phyloP scores from a whole-genome alignment of 92 coral and sea anemone species.

The Umimayanthus chanpuru region DNA sequence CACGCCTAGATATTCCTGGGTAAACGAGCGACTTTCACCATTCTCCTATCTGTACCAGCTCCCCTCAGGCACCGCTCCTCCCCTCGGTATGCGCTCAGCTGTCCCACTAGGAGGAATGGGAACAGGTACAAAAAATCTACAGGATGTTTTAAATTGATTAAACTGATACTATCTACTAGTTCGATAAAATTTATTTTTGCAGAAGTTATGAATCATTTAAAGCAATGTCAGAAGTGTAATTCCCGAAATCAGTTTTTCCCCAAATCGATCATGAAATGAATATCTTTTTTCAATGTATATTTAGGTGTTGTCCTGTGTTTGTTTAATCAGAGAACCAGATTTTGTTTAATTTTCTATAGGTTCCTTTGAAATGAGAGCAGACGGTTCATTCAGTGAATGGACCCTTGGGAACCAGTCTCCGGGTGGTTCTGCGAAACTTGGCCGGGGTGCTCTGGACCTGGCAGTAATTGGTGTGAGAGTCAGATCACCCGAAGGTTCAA shows the following conservation, averaged over 20 bases:
- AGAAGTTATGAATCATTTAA: no score
- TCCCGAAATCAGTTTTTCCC: background rate
- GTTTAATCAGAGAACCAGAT: background rate
- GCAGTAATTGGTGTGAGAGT: constrained; percentile 76
- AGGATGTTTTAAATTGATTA: no score
- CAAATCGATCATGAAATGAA: background rate
- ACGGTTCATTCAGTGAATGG: constrained; percentile 85
- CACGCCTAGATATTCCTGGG: constrained; percentile 65
- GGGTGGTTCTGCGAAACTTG: constrained; percentile 89
- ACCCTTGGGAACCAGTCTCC: constrained; percentile 93
- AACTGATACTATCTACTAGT: background rate
- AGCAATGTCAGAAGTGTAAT: background rate
- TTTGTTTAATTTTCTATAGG: constrained; percentile 44
- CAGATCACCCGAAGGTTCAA: constrained; percentile 51
- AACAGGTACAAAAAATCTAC: constrained; percentile 58
- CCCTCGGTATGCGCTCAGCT: constrained; percentile 92
- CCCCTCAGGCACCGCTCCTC: constrained; percentile 70
- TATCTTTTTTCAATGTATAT: no score
- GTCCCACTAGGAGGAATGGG: constrained; percentile 94
- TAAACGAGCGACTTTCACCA: constrained; percentile 64
- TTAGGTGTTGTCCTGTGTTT: background rate
- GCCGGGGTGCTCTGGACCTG: constrained; percentile 79
- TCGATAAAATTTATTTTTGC: background rate
- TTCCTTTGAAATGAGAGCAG: constrained; percentile 83
- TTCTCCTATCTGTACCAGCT: constrained; percentile 71